A percentile compares a stretch with the other conserved stretches of the same genome.
phyloP scores from a whole-genome alignment of 1,140 invertebrate species.

The Limonius californicus region DNA sequence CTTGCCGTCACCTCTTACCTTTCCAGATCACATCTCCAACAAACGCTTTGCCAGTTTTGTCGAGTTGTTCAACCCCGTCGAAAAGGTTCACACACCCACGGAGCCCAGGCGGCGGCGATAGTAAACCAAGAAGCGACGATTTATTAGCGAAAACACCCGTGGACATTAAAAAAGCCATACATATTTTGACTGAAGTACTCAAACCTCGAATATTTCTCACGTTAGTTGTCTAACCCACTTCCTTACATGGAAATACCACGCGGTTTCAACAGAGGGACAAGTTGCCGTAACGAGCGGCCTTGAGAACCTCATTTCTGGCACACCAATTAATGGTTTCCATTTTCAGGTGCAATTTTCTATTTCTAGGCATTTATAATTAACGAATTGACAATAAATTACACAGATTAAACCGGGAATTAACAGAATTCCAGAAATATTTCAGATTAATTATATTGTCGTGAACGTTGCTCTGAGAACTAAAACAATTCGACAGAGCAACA shows the following conservation, averaged over 20 bases:
- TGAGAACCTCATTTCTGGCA: no score
- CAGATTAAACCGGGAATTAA: no score
- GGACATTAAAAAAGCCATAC: not conserved
- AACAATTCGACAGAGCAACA: no score
- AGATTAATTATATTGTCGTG: no score
- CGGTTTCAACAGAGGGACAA: not conserved
- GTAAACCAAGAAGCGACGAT: not conserved
- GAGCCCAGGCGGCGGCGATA: no score
- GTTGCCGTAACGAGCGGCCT: no score
- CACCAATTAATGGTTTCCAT: no score
- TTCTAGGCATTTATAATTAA: no score
- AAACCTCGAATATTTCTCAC: not conserved
- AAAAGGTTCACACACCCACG: constrained; percentile 6
- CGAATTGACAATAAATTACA: no score
- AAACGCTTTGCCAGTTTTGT: constrained; percentile 9
- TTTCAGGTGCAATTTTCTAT: no score
- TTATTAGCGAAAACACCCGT: not conserved
- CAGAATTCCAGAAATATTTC: no score
- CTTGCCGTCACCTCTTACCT: constrained; percentile 14
- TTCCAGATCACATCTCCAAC: constrained; percentile 5
- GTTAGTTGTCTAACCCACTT: not conserved
- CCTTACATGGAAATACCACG: constrained; percentile 1
- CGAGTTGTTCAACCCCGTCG: constrained; percentile 2
- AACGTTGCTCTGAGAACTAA: no score
- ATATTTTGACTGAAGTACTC: not conserved